A percentile compares a stretch with the other conserved stretches of the same genome.
These are phyloP conservation scores for Gallinago media DNA, from an alignment of 2,113 vertebrate species.

Conservation along the genomic window DNA sequence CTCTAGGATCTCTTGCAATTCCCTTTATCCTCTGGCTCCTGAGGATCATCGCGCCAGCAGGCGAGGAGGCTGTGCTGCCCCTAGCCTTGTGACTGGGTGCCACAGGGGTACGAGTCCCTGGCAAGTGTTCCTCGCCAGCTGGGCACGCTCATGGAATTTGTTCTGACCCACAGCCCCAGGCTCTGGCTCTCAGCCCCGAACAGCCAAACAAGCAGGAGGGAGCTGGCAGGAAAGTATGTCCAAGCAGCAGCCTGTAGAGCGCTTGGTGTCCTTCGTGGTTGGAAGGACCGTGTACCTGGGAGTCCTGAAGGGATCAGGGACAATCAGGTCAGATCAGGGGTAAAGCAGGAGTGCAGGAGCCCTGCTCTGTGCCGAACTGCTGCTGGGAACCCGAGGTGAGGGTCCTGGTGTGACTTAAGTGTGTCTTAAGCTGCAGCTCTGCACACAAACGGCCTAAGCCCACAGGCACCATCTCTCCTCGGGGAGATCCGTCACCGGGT, in stretches of 20 bases:
- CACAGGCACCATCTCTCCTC: not conserved
- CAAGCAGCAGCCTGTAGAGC: not conserved
- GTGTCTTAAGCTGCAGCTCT: not conserved
- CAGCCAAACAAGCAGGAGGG: not conserved
- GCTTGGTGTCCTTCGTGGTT: not conserved
- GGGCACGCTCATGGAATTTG: rapidly evolving
- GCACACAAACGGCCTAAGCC: not conserved
- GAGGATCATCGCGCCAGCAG: not conserved
- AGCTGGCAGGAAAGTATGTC: not conserved
- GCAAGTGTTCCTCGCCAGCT: not conserved
- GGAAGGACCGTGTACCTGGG: not conserved
- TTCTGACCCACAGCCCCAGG: not conserved
- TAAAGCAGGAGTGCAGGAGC: not conserved
- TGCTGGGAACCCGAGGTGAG: rapidly evolving
- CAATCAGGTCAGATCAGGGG: not conserved
- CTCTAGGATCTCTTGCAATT: not conserved
- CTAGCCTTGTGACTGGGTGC: not conserved
- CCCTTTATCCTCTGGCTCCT: not conserved
- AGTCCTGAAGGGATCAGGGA: not conserved
- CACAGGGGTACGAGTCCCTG: not conserved
- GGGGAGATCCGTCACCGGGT: rapidly evolving
- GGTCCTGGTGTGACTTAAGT: too few relatives aligned
- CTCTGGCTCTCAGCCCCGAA: not conserved
- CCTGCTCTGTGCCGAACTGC: rapidly evolving
- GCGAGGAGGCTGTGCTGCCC: not conserved